Evolutionary conservation across 2,797 vertebrate genomes (phyloP).

Genomic region (Mionectes olivaceus): DNA sequence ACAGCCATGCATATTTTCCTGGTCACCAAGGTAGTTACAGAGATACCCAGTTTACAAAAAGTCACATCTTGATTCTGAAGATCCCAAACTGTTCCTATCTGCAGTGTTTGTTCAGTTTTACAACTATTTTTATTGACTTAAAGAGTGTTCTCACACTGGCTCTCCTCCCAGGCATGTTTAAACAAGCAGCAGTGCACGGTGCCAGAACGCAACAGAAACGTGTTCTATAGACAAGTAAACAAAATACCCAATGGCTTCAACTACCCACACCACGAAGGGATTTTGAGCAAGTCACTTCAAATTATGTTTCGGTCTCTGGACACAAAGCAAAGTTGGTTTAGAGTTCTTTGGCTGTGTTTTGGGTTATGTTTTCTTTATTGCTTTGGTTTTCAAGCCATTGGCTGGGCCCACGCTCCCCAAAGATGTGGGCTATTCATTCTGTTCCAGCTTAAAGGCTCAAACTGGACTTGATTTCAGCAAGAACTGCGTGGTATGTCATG

Average conservation of each 20-base stretch:
- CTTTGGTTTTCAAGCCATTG: conserved; percentile 29
- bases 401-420: not conserved
- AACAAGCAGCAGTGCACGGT: not conserved
- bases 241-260: conserved; percentile 24
- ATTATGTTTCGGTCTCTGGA: not conserved
- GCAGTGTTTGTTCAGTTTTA: conserved; percentile 6
- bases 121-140: conserved; percentile 22
- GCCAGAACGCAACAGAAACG: conserved; percentile 28
- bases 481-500: rapidly evolving
- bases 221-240: conserved; percentile 53
- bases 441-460: conserved; percentile 2
- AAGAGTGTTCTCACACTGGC: conserved; percentile 32
- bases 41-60: not conserved
- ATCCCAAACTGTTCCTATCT: not conserved
- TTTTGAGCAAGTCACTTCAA: conserved; percentile 41
- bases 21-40: not conserved
- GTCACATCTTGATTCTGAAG: not conserved
- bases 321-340: conserved; percentile 33
- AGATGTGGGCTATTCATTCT: conserved; percentile 28
- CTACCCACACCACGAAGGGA: not conserved
- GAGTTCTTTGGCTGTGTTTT: conserved; percentile 1
- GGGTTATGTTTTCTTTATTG: not conserved
- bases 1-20: not conserved
- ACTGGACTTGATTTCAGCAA: not conserved
- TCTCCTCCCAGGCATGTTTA: conserved; percentile 49